Conservation (phyloP, 2,113 vertebrate genomes). For the Lanius collurio region DNA sequence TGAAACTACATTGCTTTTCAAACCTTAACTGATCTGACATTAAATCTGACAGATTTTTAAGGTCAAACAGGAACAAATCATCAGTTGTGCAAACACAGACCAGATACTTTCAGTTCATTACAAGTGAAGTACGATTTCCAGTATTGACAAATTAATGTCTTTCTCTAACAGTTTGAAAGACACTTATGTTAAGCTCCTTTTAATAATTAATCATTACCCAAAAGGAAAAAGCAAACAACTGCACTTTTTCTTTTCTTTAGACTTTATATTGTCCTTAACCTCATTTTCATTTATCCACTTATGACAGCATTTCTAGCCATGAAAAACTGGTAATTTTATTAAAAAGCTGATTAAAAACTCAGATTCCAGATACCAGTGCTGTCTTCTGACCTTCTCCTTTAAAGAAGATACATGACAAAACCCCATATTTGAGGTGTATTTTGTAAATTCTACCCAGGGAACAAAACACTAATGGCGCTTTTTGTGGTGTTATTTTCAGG, state of each 20-base stretch:
- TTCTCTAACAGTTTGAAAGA: neutral
- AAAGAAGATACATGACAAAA: neutral
- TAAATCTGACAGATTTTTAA: neutral
- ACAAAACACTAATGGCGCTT: neutral
- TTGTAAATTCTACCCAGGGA: neutral
- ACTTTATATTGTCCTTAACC: neutral
- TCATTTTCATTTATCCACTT: neutral
- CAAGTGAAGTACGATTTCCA: neutral
- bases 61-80: neutral
- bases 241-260: neutral
- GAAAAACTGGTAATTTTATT: neutral
- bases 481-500: neutral
- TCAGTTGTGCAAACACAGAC: neutral
- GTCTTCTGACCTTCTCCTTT: neutral
- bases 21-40: neutral
- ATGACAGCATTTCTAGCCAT: neutral
- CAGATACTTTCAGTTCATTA: neutral
- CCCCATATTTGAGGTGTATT: neutral
- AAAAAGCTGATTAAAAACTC: neutral
- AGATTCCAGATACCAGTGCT: neutral
- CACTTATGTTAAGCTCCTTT: neutral
- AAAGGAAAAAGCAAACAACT: neutral
- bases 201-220: neutral
- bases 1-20: neutral
- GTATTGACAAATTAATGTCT: neutral